Base-by-base conservation (phyloP, 2,888 invertebrate species). In the Labia minor region DNA sequence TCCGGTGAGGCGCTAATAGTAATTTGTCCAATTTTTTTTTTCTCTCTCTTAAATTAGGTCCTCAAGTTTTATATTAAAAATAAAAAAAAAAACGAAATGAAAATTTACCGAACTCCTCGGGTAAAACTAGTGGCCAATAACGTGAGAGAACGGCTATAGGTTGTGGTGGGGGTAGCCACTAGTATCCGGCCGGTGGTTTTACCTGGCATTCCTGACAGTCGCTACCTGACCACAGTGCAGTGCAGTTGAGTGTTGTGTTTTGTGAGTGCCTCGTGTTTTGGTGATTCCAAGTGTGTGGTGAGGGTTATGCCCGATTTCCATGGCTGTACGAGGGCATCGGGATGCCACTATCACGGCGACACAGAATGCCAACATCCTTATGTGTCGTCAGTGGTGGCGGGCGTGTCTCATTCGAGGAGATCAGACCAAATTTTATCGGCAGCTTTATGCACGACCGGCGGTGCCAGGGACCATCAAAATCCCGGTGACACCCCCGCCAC, bases 301-400 rank as follows among this genome's bases (percentile, higher is more conserved):
- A 33, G 33, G 33, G 33, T 33, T 33, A 33, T 33, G 33, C 33
- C 33, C 33, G 33, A 33, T 33, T 11, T 33, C 33, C 6, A 33
- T 33, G 33, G 33, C 33, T 33, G 33, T 33, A 33, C 33, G 33
- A 33, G 33, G 33, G 33, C 33, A 33, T 33, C 33, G 33, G 6
- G 33, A 33, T 33, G 33, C 33, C 33, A 33, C 33, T 11, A 11
- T 33, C 33, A 33, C 33, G 33, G 33, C 33, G 33, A 33, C 33
- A 33, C 33, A 77, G 65, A 76, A 87, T 49, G 87, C 87, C 70
- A 89, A 88, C 78, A 86, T 89, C 75, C 78, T 89, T 70, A 89
- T 89, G 86, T 89, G 89, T 80, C 88, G 88, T 77, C 89, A 90
- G 81, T 91, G 91, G 90, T 91, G 91, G 91, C 89, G 89, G 78